phyloP scores from a whole-genome alignment of 1,140 invertebrate genomes.

The Propsilocerus akamusi region DNA sequence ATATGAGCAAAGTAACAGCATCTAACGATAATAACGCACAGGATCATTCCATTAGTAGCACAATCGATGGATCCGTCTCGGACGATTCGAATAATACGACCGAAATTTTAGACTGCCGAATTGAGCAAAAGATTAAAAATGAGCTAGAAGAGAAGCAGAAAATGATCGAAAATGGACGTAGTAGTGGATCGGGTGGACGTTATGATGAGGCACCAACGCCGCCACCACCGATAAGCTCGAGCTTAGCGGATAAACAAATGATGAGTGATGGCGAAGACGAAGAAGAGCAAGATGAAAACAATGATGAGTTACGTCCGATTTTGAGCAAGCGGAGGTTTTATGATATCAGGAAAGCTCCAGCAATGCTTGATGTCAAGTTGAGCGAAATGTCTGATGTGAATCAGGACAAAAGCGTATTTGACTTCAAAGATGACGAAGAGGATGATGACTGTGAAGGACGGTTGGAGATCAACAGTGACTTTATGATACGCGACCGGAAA shows the following conservation, averaged over 20 bases:
- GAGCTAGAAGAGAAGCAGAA: slow-evolving; percentile 17
- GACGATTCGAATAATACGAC: slow-evolving; percentile 11
- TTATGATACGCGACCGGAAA: slow-evolving; percentile 5
- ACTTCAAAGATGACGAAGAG: neutral
- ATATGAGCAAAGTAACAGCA: slow-evolving; percentile 4
- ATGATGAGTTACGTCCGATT: slow-evolving; percentile 4
- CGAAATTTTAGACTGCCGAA: slow-evolving; percentile 23
- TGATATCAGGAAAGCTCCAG: neutral
- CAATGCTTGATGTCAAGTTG: neutral
- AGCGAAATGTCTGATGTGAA: neutral
- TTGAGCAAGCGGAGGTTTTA: neutral
- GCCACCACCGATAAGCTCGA: neutral
- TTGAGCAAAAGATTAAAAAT: slow-evolving; percentile 24
- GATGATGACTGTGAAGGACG: neutral
- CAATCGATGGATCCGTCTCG: neutral
- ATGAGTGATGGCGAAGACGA: slow-evolving; percentile 5
- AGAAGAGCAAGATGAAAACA: slow-evolving; percentile 15
- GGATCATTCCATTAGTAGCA: slow-evolving; percentile 9
- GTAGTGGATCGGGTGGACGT: neutral
- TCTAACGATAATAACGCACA: slow-evolving; percentile 10
- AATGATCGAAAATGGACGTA: neutral
- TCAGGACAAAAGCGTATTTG: neutral
- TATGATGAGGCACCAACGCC: slow-evolving; percentile 1
- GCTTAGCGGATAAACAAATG: neutral
- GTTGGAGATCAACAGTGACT: neutral